Conservation (phyloP, 2,113 vertebrate genomes). For the Myodes glareolus region DNA sequence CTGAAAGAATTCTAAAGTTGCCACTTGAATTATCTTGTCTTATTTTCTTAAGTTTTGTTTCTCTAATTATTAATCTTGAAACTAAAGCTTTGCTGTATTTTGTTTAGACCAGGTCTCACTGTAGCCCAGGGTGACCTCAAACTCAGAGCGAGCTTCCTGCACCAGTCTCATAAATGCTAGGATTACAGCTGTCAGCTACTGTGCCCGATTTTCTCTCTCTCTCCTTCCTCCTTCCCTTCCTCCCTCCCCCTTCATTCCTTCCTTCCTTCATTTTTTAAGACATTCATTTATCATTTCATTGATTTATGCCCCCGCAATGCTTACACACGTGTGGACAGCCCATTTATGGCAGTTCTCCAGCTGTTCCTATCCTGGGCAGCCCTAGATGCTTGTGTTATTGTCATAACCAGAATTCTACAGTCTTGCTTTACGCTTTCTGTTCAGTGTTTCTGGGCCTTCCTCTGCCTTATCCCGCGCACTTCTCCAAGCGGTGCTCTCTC, state of each 20-base stretch:
- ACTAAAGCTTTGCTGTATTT: background rate
- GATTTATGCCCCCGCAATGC: too few relatives aligned
- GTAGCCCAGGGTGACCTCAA: background rate
- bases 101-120: background rate
- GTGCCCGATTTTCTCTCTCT: background rate
- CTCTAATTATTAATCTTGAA: slow-evolving; percentile 41
- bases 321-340: too few relatives aligned
- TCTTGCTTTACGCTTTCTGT: too few relatives aligned
- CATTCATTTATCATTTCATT: too few relatives aligned
- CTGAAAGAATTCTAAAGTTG: background rate
- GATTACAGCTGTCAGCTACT: background rate
- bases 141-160: background rate
- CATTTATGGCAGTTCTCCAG: too few relatives aligned
- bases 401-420: too few relatives aligned
- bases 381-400: too few relatives aligned
- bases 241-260: too few relatives aligned
- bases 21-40: background rate
- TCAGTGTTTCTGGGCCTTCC: too few relatives aligned
- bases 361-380: too few relatives aligned
- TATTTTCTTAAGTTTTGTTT: slow-evolving; percentile 9
- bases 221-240: background rate
- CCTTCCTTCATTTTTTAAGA: background rate
- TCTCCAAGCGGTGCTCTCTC: too few relatives aligned
- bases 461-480: too few relatives aligned
- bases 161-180: background rate